Evolutionary conservation across 2,797 vertebrate species (phyloP), one percentile per base, ranked within the genome.

Genomic region (Monodelphis domestica): DNA sequence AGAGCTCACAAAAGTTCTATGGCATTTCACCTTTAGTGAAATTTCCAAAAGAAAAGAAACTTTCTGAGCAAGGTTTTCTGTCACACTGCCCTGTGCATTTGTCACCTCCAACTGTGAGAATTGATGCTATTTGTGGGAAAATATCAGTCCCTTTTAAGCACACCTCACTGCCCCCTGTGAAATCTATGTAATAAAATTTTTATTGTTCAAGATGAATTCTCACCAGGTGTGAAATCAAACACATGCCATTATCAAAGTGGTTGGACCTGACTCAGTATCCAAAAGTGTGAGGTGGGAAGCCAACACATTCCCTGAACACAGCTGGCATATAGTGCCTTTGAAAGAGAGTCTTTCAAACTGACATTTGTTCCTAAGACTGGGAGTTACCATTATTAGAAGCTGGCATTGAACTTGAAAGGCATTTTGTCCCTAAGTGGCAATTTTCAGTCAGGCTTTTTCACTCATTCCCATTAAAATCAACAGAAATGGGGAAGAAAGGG

Each of bases 221-320:
- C n/a, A 9, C n/a, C 63, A 78, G 17, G n/a, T 78, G 17, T 78
- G 63, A 78, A 78, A 78, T 78, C 70, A 84, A 84, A 84, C 33
- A 26, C 70, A 26, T 84, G 38, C 12, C 70, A 45, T 84, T 84
- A 45, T 84, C 38, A 84, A 84, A 84, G 70, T 26, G 70, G 70
- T 24, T 84, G 70, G 70, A 26, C 70, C 38, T 45, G 70, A 84
- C 70, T 84, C 70, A 84, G 38, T 84, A 24, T 84, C 70, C 70
- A 84, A 84, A 84, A 84, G 70, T 38, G 11, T 26, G 3, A 10
- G 70, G 38, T 50, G 38, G 70, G 21, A 84, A 26, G 70, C 70
- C 33, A 45, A 45, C 70, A n/a, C n/a, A 11, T 45, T 45, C 21
- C 70, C 38, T 84, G 63, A 95, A 91, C 90, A 89, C 63, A 88